Percentiles rank a stretch among this genome's conserved stretches.
These are phyloP conservation scores for Corythornis vintsioides DNA, from an alignment of 2,113 vertebrate species.

Conservation along the genomic window DNA sequence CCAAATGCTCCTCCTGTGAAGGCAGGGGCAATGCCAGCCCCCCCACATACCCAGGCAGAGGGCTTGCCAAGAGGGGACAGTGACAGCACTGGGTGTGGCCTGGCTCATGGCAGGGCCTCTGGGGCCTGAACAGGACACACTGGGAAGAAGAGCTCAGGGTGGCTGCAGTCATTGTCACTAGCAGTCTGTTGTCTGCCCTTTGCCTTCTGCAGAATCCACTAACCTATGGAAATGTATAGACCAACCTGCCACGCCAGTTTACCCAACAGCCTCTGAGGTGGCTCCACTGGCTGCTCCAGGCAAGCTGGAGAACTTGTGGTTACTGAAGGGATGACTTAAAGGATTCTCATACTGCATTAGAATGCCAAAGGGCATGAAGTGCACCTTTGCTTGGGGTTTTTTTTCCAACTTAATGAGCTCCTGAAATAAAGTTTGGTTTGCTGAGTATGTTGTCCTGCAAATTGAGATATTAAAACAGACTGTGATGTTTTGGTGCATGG, in stretches of 20 bases:
- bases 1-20: fast-evolving
- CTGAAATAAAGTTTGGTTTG: not conserved
- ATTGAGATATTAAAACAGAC: not conserved
- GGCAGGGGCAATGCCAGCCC: not conserved
- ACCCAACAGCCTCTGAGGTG: not conserved
- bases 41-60: fast-evolving
- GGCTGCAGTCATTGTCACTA: not conserved
- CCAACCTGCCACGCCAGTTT: not conserved
- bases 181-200: not conserved
- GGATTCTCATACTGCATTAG: not conserved
- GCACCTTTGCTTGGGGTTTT: not conserved
- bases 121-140: not conserved
- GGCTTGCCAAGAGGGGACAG: not conserved
- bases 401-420: not conserved
- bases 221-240: not conserved
- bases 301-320: not conserved
- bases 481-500: not conserved
- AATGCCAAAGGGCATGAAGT: not conserved
- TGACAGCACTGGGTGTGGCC: not conserved
- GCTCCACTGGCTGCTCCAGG: not conserved
- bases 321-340: not conserved
- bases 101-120: not conserved
- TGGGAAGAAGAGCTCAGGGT: not conserved
- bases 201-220: not conserved
- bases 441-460: not conserved